These are phyloP conservation scores for Natator depressus DNA, from an alignment of 2,113 vertebrate species.

Conservation along the genomic window DNA sequence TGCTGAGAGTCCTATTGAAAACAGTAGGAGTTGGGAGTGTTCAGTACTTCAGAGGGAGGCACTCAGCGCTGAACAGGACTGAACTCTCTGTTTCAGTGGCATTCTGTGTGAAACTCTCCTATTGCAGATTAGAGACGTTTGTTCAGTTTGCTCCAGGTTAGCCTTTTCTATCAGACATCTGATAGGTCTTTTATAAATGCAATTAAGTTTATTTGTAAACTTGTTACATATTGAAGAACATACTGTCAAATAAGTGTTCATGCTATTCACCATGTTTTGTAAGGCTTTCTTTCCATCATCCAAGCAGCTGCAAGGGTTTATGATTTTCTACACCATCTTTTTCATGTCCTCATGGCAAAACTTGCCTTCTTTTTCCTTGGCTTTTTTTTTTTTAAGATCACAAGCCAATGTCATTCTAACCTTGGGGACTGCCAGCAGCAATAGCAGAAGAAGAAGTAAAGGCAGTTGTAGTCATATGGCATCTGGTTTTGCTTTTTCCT, in stretches of 20 bases:
- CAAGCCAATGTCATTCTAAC: not conserved
- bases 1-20: not conserved
- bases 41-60: not conserved
- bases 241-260: fast-evolving
- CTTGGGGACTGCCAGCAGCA: not conserved
- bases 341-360: not conserved
- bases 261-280: not conserved
- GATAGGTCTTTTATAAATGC: not conserved
- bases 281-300: not conserved
- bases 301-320: not conserved
- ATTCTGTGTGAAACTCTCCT: not conserved
- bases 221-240: not conserved
- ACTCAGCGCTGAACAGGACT: not conserved
- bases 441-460: fast-evolving
- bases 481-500: not conserved
- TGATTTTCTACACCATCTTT: not conserved
- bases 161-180: not conserved
- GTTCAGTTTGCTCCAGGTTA: not conserved
- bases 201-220: not conserved
- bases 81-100: not conserved
- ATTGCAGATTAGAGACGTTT: not conserved
- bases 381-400: not conserved
- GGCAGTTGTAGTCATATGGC: not conserved
- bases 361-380: not conserved
- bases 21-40: not conserved